These are phyloP conservation scores for Acanthochromis polyacanthus DNA, from an alignment of 2,113 vertebrate genomes.

Conservation along the genomic window DNA sequence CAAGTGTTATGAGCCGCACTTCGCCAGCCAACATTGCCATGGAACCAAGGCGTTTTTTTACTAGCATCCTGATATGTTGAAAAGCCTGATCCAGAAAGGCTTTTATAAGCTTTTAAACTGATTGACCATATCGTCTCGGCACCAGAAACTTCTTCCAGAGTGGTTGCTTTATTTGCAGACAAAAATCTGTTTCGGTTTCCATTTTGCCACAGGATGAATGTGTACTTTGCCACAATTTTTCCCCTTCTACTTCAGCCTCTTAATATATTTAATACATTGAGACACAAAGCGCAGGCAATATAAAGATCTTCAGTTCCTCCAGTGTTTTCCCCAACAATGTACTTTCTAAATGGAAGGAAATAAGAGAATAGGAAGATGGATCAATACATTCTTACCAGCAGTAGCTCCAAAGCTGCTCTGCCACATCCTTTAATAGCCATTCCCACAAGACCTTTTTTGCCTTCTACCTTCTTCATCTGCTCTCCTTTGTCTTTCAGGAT, in stretches of 20 bases:
- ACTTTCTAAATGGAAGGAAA: constrained; percentile 66
- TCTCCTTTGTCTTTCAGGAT: constrained; percentile 56
- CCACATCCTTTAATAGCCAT: constrained; percentile 64
- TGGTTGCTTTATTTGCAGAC: constrained; percentile 64
- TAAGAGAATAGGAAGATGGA: constrained; percentile 46
- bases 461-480: constrained; percentile 61
- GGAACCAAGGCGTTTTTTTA: constrained; percentile 60
- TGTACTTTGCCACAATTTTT: constrained; percentile 23
- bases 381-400: constrained; percentile 66
- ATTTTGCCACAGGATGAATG: constrained; percentile 45
- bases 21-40: constrained; percentile 52
- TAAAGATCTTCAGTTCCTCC: constrained; percentile 46
- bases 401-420: constrained; percentile 38
- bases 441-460: constrained; percentile 62
- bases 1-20: constrained; percentile 42
- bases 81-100: constrained; percentile 58
- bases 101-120: constrained; percentile 74
- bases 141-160: constrained; percentile 36
- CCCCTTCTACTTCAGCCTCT: background rate
- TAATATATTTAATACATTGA: constrained; percentile 62
- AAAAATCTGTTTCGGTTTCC: constrained; percentile 51
- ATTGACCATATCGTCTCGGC: constrained; percentile 62
- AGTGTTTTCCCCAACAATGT: constrained; percentile 40
- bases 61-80: constrained; percentile 67
- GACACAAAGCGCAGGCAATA: constrained; percentile 56